Evolutionary conservation across 2,888 invertebrate genomes (phyloP), one percentile per base, ranked within the genome.

Genomic region (Pinctada fucata): DNA sequence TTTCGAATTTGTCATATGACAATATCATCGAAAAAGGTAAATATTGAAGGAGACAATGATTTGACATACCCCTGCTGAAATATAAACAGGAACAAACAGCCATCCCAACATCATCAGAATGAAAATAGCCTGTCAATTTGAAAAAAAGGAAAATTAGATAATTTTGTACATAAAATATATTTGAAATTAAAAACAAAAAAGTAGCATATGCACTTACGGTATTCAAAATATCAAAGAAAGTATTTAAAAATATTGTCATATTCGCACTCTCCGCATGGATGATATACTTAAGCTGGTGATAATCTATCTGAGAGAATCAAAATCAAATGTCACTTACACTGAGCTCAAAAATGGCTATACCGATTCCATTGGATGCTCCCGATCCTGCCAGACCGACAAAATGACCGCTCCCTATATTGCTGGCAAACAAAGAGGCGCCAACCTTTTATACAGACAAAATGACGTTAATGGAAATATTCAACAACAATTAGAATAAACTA

Each of bases 21-120:
- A n/a, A n/a, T n/a, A n/a, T n/a, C n/a, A 31, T 31, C 31, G 31
- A 31, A 31, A 31, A 31, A 31, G 31, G 31, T 31, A 31, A 31
- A 31, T 31, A 31, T 31, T 31, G 31, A 31, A 31, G 31, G 31
- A 31, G 31, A 31, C 0, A 31, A 31, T 31, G 31, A 31, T 31
- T 31, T 31, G 31, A 31, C 31, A 31, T 85, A 93, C 93, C 80
- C 92, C 92, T 10, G 92, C 89, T 2, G 93, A 92, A 84, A 93
- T 92, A 85, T 94, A 94, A 2, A 94, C 94, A 0, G 94, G 94
- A 16, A 94, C 93, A 84, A 94, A 94, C 50, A 93, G 84, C 94
- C 94, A 94, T 67, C 94, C 94, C 3, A 94, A 90, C n/a, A 94
- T 83, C 86, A 94, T 90, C 70, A 94, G 85, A 65, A 93, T 91